phyloP scores from a whole-genome alignment of 2,113 vertebrate genomes.

The Ramphastos sulfuratus region DNA sequence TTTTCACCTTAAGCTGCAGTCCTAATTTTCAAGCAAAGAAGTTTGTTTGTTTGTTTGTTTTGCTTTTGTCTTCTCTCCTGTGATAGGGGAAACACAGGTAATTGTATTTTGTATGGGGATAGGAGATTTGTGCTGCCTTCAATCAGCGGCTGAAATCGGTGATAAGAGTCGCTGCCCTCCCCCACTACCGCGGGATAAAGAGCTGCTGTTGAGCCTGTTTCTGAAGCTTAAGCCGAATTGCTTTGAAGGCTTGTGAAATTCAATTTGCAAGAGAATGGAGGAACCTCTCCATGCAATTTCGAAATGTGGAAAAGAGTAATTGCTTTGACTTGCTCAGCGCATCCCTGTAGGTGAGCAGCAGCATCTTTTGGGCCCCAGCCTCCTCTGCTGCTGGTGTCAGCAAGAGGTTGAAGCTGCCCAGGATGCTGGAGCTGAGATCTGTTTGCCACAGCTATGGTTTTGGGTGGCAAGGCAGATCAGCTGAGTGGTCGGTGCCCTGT shows the following conservation, averaged over 20 bases:
- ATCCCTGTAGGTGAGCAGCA: rapidly evolving
- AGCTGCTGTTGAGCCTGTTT: slow-evolving; percentile 40
- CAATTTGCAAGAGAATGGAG: slow-evolving; percentile 64
- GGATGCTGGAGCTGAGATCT: background rate
- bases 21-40: slow-evolving; percentile 20
- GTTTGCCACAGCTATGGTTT: background rate
- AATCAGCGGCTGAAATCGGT: slow-evolving; percentile 22
- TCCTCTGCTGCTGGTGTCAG: background rate
- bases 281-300: slow-evolving; percentile 45
- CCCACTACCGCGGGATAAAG: background rate
- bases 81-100: background rate
- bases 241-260: slow-evolving; percentile 62
- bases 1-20: background rate
- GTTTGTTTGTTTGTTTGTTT: too few species aligned
- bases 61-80: background rate
- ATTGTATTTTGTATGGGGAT: slow-evolving; percentile 21
- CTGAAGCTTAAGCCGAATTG: slow-evolving; percentile 46
- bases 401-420: background rate
- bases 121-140: slow-evolving; percentile 31
- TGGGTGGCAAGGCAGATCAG: rapidly evolving
- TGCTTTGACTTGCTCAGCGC: slow-evolving; percentile 26
- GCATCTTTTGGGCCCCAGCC: background rate
- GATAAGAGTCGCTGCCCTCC: slow-evolving; percentile 5
- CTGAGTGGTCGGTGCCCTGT: rapidly evolving
- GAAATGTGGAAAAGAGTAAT: slow-evolving; percentile 55